Evolutionary conservation across 2,113 vertebrate genomes (phyloP), one percentile per base, ranked within the genome.

Genomic region (Clarias macrocephalus): DNA sequence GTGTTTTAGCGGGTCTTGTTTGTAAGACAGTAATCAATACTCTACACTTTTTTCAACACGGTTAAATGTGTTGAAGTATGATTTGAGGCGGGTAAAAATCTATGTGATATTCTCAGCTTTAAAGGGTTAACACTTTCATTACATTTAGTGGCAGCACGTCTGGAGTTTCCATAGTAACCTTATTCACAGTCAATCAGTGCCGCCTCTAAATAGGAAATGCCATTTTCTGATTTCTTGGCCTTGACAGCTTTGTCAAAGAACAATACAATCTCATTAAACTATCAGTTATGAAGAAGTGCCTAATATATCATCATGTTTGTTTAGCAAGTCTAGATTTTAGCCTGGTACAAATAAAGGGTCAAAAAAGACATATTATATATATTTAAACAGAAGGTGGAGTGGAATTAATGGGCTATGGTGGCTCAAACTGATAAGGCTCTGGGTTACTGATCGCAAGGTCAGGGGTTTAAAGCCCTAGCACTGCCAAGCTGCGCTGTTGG

Each of bases 151-250:
- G 57, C 80, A 75, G 80, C 59, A 77, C 37, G 2, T 56, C 70
- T 70, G 60, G 48, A 52, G 84, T 85, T 85, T 66, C 87, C 79
- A 88, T 85, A 70, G 87, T 42, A 85, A 88, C 83, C 77, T 12
- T 56, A 62, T 88, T 72, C 57, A 33, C 9, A 63, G 70, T 42
- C 62, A 85, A 88, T 82, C 65, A 37, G 65, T 66, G 59, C 13
- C 18, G 84, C 37, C 37, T n/a, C 37, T 21, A 15, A 76, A 82
- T 68, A 65, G 57, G 62, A 82, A 88, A 85, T 82, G 62, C 59
- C 84, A 30, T 85, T 85, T 77, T 56, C 73, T 80, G 65, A 68
- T 42, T 79, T 68, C 13, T 76, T 56, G 76, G 42, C 54, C 25
- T 76, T 76, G 72, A 79, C 60, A 28, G 48, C 48, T 63, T 65